phyloP scores from a whole-genome alignment of 1,140 invertebrate species.

The Myzus persicae region DNA sequence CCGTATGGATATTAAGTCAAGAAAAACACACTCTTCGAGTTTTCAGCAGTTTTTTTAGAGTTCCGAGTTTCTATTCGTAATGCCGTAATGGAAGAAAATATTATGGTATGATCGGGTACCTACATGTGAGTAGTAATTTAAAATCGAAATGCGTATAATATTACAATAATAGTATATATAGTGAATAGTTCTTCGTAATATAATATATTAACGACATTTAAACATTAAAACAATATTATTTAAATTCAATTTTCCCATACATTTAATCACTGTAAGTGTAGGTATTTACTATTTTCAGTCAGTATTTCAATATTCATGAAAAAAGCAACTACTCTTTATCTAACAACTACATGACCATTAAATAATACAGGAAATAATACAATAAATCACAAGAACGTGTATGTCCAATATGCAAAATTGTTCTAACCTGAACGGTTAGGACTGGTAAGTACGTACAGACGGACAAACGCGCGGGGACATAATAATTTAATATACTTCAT shows the following conservation, averaged over 20 bases:
- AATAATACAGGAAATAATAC: neutral
- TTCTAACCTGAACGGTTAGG: neutral
- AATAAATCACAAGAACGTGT: neutral
- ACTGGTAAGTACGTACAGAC: neutral
- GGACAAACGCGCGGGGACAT: no score
- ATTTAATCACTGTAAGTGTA: neutral
- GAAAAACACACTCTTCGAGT: neutral
- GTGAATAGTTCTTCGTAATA: no score
- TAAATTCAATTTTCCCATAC: neutral
- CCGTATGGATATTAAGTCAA: neutral
- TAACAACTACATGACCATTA: no score
- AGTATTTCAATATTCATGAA: neutral
- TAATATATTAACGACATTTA: no score
- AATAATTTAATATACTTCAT: neutral
- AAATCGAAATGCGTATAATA: neutral
- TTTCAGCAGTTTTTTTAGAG: neutral
- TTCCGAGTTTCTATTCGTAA: neutral
- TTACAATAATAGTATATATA: neutral
- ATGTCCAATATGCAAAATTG: neutral
- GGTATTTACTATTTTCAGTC: no score
- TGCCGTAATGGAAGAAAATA: neutral
- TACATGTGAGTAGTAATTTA: neutral
- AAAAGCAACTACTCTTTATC: neutral
- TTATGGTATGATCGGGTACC: neutral
- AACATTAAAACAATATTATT: neutral